A percentile compares a stretch with the other conserved stretches of the same genome.
phyloP scores from a whole-genome alignment of 2,113 vertebrate species.

The Chroicocephalus ridibundus region DNA sequence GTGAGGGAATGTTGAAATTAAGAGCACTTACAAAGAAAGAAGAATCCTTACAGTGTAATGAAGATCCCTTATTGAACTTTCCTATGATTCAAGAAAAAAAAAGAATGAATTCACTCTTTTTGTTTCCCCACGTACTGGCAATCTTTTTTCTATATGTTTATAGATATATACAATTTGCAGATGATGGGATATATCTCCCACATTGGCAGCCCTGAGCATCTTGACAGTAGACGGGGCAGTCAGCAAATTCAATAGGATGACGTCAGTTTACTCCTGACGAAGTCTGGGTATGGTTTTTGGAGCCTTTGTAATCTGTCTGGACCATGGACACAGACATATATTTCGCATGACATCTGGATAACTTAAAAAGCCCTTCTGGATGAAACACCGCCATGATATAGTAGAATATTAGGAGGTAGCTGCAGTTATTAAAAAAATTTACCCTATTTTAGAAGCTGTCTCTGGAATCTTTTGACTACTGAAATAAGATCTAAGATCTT shows the following conservation, averaged over 20 bases:
- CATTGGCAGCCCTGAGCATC: neutral
- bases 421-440: neutral
- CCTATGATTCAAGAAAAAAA: neutral
- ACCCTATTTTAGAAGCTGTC: neutral
- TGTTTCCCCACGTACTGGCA: neutral
- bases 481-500: neutral
- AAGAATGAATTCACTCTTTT: neutral
- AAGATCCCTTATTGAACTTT: neutral
- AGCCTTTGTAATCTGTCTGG: neutral
- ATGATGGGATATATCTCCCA: neutral
- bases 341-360: neutral
- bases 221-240: neutral
- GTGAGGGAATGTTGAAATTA: neutral
- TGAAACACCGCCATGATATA: neutral
- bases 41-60: neutral
- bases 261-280: neutral
- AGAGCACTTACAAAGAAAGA: neutral
- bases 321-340: neutral
- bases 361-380: neutral
- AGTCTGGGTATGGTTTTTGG: neutral
- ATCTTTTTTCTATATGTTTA: neutral
- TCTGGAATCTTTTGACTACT: neutral
- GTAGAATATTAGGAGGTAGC: neutral
- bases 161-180: neutral
- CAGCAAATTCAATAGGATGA: neutral